A percentile compares a stretch with the other conserved stretches of the same genome.
These are phyloP conservation scores for Matsumurasca onukii DNA, from an alignment of 1,140 invertebrate species.

Conservation along the genomic window DNA sequence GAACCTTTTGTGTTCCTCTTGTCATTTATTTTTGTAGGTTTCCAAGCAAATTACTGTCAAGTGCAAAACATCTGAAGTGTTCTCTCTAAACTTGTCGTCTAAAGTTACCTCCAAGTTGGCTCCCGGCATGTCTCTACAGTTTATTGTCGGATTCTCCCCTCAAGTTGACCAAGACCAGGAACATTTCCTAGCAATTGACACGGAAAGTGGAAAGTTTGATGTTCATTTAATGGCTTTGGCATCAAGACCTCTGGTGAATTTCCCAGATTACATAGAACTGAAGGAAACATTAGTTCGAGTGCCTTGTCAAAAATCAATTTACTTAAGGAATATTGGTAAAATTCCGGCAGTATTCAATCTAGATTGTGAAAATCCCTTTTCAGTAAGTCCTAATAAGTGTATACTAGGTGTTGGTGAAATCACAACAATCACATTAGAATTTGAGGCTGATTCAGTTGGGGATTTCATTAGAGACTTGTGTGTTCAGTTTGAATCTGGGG, in stretches of 20 bases:
- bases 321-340: slow-evolving; percentile 2
- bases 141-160: background rate
- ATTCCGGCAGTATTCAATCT: slow-evolving; percentile 5
- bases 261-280: slow-evolving; percentile 6
- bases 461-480: background rate
- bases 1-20: no score
- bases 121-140: slow-evolving; percentile 2
- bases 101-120: background rate
- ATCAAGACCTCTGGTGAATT: slow-evolving; percentile 5
- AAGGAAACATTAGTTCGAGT: slow-evolving; percentile 3
- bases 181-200: background rate
- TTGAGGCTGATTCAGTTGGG: background rate
- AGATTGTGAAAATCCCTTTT: slow-evolving; percentile 5
- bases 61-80: background rate
- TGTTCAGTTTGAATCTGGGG: background rate
- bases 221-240: background rate
- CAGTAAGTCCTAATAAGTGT: background rate
- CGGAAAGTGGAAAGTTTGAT: background rate
- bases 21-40: background rate
- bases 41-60: background rate
- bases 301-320: background rate
- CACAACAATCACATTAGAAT: background rate
- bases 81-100: background rate
- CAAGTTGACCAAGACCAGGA: background rate
- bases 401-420: slow-evolving; percentile 8